A percentile compares a stretch with the other conserved stretches of the same genome.
Conservation (phyloP, 2,888 invertebrate species). For the Melangyna quadrimaculata region DNA sequence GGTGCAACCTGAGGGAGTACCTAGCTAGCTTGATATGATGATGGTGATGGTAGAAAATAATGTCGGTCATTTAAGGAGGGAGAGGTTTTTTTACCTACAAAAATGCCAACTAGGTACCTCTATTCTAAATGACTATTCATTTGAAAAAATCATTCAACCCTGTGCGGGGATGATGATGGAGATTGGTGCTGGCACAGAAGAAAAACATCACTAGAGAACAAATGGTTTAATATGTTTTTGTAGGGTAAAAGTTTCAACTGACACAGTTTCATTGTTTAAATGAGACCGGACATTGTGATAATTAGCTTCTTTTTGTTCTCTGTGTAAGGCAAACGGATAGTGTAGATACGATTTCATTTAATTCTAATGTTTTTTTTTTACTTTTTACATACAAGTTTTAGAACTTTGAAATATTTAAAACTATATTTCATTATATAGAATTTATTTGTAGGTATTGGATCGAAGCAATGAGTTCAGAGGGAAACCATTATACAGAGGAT, state of each 20-base stretch:
- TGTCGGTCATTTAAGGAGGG: conserved; percentile 52
- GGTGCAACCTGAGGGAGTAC: conserved; percentile 5
- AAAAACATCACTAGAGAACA: not conserved
- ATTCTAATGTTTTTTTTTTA: not conserved
- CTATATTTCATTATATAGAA: not conserved
- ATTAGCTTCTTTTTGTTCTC: conserved; percentile 24
- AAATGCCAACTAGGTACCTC: not conserved
- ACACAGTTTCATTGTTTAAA: conserved; percentile 17
- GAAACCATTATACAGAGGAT: not conserved
- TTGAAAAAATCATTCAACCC: conserved; percentile 43
- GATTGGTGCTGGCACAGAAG: not conserved
- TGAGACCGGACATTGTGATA: conserved; percentile 31
- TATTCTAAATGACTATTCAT: conserved; percentile 51
- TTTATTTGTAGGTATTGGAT: not conserved
- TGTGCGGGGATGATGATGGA: not conserved
- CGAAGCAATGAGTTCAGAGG: not conserved
- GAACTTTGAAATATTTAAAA: conserved; percentile 12
- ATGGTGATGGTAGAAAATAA: conserved; percentile 43
- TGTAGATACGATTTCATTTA: not conserved
- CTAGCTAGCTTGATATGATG: too few species aligned
- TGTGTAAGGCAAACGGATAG: conserved; percentile 7
- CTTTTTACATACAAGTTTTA: not conserved
- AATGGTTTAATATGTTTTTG: conserved; percentile 23
- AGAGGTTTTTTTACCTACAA: too few species aligned
- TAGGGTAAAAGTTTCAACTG: conserved; percentile 26